These are phyloP conservation scores for Tupaia tana DNA, from an alignment of 2,113 vertebrate genomes.

Conservation along the genomic window DNA sequence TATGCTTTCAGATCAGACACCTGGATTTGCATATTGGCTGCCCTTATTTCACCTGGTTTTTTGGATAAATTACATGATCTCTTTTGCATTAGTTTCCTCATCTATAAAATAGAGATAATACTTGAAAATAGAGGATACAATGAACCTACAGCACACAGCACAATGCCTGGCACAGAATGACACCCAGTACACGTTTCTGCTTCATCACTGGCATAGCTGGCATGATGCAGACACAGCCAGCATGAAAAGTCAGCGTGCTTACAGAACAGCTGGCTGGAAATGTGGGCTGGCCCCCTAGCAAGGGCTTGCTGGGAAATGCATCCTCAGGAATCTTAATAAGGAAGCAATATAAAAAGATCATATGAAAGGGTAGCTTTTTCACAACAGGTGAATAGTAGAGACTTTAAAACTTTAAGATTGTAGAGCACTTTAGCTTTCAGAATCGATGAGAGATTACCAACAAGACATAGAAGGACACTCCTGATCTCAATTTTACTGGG, in stretches of 20 bases:
- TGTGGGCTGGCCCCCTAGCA: neutral
- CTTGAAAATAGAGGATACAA: neutral
- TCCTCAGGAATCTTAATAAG: neutral
- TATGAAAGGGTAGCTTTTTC: neutral
- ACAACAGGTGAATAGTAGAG: neutral
- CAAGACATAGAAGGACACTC: neutral
- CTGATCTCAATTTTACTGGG: neutral
- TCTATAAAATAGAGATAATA: neutral
- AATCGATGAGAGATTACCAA: neutral
- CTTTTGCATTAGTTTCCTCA: conserved; percentile 27
- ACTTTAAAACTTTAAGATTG: neutral
- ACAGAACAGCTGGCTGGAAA: neutral
- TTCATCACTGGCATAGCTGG: neutral
- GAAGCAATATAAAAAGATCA: neutral
- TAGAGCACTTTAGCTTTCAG: neutral
- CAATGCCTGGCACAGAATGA: neutral
- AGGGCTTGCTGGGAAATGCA: neutral
- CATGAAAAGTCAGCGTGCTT: neutral
- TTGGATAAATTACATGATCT: neutral
- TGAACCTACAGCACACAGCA: neutral
- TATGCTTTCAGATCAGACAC: neutral
- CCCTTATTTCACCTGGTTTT: neutral
- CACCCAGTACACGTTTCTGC: neutral
- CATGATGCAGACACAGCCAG: neutral
- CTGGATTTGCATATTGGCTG: neutral